Percentiles rank a stretch among this genome's conserved stretches.
Evolutionary conservation across 2,113 vertebrate species (phyloP).

Genomic region (Ceyx margarethae): DNA sequence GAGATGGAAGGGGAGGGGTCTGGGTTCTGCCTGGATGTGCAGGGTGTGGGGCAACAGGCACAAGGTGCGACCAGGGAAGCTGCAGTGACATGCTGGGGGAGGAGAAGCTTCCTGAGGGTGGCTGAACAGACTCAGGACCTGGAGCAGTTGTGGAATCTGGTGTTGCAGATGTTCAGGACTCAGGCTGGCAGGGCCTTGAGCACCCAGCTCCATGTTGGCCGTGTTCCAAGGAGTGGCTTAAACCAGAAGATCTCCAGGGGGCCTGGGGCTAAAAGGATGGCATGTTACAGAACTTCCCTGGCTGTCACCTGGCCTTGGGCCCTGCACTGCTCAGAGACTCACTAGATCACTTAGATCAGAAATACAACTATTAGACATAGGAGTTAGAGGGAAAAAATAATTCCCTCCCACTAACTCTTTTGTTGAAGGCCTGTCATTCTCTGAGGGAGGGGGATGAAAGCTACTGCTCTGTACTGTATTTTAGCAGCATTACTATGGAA

Average conservation of each 20-base stretch:
- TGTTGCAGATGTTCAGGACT: neutral
- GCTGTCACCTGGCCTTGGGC: neutral
- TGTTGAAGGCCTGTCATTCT: neutral
- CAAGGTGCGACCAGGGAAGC: neutral
- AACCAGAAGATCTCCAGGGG: neutral
- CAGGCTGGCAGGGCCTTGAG: neutral
- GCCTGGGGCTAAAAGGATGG: neutral
- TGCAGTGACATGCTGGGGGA: too few relatives aligned
- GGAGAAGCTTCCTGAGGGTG: neutral
- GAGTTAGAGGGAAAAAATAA: neutral
- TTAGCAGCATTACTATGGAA: neutral
- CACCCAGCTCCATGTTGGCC: neutral
- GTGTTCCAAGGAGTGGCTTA: neutral
- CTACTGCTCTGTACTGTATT: too few relatives aligned
- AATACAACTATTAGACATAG: neutral
- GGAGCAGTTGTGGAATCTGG: neutral
- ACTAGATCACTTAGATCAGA: neutral
- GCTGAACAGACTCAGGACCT: neutral
- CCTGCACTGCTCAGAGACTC: neutral
- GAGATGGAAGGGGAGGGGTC: neutral
- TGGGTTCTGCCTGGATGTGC: neutral
- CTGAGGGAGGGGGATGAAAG: neutral
- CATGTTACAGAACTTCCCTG: fast-evolving
- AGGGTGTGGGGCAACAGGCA: neutral
- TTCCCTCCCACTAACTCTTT: fast-evolving